A percentile compares a stretch with the other conserved stretches of the same genome.
phyloP scores from a whole-genome alignment of 2,113 vertebrate species.

The Microtus richardsoni region DNA sequence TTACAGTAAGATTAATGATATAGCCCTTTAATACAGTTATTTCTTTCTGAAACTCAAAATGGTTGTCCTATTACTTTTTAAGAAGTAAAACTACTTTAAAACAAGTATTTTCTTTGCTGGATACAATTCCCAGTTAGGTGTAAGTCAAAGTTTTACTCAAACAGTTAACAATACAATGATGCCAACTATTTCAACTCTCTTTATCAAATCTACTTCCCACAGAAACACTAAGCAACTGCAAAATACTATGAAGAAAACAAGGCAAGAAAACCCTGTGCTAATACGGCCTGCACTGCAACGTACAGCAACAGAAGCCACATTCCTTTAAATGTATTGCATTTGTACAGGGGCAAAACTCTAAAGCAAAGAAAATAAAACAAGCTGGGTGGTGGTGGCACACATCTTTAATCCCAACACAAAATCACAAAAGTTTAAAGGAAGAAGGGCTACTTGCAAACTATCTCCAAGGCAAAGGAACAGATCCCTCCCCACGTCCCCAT shows the following conservation, averaged over 20 bases:
- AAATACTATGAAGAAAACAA: accelerated
- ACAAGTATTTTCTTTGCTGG: neutral
- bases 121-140: neutral
- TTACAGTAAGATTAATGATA: neutral
- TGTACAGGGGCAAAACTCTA: neutral
- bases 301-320: neutral
- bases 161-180: neutral
- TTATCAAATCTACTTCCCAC: neutral
- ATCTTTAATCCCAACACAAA: neutral
- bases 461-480: neutral
- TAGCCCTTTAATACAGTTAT: neutral
- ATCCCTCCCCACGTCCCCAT: neutral
- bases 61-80: neutral
- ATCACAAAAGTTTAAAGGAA: neutral
- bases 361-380: neutral
- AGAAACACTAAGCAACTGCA: neutral
- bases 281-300: neutral
- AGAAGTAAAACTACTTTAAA: neutral
- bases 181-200: neutral
- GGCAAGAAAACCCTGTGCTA: accelerated
- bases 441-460: neutral
- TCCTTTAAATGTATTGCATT: neutral
- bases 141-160: conserved; percentile 17
- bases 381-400: no score
- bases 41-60: neutral